These are phyloP conservation scores for Drosophila melanica DNA, from an alignment of 1,140 invertebrate genomes.

Conservation along the genomic window DNA sequence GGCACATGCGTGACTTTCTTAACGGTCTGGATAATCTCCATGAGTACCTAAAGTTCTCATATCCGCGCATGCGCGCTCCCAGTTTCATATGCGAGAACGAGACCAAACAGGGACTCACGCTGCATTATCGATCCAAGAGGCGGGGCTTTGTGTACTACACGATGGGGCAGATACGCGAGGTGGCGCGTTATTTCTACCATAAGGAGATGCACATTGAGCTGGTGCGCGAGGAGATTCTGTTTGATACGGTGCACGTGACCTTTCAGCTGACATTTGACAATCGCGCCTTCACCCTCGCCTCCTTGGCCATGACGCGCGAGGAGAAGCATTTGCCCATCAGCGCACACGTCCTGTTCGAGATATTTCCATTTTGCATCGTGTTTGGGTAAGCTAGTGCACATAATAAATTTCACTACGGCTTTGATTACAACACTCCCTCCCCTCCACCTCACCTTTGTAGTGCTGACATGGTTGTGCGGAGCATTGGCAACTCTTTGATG, in stretches of 20 bases:
- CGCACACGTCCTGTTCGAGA: constrained; percentile 96
- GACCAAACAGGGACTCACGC: constrained; percentile 93
- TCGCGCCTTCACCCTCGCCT: constrained; percentile 91
- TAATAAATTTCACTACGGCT: neutral
- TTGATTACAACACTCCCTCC: neutral
- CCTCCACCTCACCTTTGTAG: constrained; percentile 84
- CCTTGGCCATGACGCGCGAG: constrained; percentile 91
- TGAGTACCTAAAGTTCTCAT: constrained; percentile 98
- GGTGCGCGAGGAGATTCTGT: constrained; percentile 92
- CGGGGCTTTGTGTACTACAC: constrained; percentile 97
- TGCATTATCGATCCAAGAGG: constrained; percentile 97
- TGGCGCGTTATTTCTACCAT: constrained; percentile 95
- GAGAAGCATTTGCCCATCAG: constrained; percentile 94
- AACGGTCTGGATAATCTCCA: constrained; percentile 98
- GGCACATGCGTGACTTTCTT: constrained; percentile 97
- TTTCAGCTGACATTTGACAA: constrained; percentile 98
- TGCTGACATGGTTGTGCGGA: constrained; percentile 94
- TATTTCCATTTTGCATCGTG: constrained; percentile 98
- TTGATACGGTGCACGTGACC: constrained; percentile 96
- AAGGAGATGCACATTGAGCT: constrained; percentile 96
- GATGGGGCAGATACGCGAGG: constrained; percentile 97
- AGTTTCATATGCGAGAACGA: constrained; percentile 99
- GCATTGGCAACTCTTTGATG: constrained; percentile 95
- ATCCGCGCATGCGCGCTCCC: constrained; percentile 95
- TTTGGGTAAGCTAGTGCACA: constrained; percentile 89